phyloP scores from a whole-genome alignment of 2,888 invertebrate genomes.

The Ornithoptera alexandrae region DNA sequence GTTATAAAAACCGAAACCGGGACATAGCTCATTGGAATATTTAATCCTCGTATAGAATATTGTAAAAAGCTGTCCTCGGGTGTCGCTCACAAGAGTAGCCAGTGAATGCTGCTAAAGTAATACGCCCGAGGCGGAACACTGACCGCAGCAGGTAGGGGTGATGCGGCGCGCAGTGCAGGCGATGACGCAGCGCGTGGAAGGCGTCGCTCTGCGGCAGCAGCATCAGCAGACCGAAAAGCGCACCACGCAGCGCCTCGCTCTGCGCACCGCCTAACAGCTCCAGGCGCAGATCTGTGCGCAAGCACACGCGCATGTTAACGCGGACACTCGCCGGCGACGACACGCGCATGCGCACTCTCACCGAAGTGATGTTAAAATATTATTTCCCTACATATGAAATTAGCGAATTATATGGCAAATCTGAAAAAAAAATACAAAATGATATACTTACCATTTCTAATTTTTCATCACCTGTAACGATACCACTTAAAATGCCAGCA shows the following conservation, averaged over 20 bases:
- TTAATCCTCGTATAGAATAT: too few relatives aligned
- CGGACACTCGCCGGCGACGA: not conserved
- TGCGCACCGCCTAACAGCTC: constrained; percentile 88
- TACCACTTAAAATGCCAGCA: too few relatives aligned
- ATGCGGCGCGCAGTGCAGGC: constrained; percentile 79
- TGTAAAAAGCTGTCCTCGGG: too few relatives aligned
- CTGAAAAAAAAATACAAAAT: too few relatives aligned
- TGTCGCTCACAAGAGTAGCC: too few relatives aligned
- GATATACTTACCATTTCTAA: too few relatives aligned
- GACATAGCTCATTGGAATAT: too few relatives aligned
- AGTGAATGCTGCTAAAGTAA: not conserved
- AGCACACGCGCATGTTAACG: constrained; percentile 22
- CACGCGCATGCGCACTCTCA: not conserved
- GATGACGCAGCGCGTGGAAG: constrained; percentile 89
- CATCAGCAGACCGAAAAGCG: constrained; percentile 98
- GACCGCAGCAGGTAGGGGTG: constrained; percentile 83
- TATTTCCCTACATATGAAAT: too few relatives aligned
- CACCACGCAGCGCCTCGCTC: constrained; percentile 89
- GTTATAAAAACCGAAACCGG: too few relatives aligned
- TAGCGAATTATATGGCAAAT: too few relatives aligned
- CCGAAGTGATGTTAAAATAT: not conserved
- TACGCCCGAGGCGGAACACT: constrained; percentile 57
- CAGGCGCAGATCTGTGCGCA: constrained; percentile 88
- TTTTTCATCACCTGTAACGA: too few relatives aligned
- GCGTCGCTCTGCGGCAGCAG: constrained; percentile 98